Evolutionary conservation across 1,140 invertebrate genomes (phyloP), one percentile per base, ranked within the genome.

Genomic region (Zaprionus camerounensis): DNA sequence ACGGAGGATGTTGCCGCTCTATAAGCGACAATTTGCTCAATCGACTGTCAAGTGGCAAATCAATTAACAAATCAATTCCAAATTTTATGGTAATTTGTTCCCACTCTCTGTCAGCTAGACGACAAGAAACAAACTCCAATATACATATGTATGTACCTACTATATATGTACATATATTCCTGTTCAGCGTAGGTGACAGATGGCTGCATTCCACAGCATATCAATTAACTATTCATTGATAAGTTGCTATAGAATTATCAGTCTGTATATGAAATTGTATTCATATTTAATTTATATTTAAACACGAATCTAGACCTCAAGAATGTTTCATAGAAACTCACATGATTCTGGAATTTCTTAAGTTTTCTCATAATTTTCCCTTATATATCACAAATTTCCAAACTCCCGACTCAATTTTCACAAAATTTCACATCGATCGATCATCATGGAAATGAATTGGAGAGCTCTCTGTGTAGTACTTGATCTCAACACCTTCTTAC

Each of bases 1-100:
- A 34, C 9, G 31, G 31, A 3, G 9, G 31, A 11, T 2, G 31
- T 9, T 34, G 31, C 31, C 31, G 9, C 31, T 34, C 9, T 34
- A 11, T 3, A 34, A 34, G 31, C 53, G 58, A 56, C 17, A 71
- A 51, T 76, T 80, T 55, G 67, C 53, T 55, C 55, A 62, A 65
- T 65, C 49, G 49, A 13, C 34, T 53, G 73, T 49, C 67, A 68
- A 78, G 74, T 73, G 80, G 64, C 51, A 70, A 78, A 66, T 82
- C 80, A 82, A 81, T 82, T 82, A 81, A 49, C 53, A 12, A 24
- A 49, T 55, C 49, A 36, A 44, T 49, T 69, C 41, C 64, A 68
- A 46, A 59, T 31, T 4, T 46, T 15, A 1, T 58, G 15, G 44
- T 70, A 31, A 70, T 55, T 70, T 62, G 67, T 34, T 34, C 41